These are phyloP conservation scores for Tachina lurida DNA, from an alignment of 2,888 invertebrate species.

Conservation along the genomic window DNA sequence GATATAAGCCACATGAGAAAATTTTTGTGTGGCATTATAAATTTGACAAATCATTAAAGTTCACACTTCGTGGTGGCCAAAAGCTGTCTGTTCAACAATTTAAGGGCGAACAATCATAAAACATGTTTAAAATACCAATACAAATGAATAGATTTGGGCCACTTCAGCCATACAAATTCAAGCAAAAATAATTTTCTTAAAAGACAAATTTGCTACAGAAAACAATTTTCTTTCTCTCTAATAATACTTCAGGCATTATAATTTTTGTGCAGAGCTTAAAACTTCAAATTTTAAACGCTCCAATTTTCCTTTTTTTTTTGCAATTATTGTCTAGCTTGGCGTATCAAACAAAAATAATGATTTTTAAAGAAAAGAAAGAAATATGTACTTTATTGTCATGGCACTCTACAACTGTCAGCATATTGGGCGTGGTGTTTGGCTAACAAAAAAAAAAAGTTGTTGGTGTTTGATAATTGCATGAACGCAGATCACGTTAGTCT, in stretches of 20 bases:
- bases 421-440: slow-evolving; percentile 41
- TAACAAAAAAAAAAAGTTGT: background rate
- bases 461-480: slow-evolving; percentile 52
- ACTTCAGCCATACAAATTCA: no score
- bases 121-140: no score
- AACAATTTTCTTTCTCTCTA: no score
- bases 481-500: slow-evolving; percentile 49
- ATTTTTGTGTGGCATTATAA: slow-evolving; percentile 2
- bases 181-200: no score
- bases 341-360: slow-evolving; percentile 42
- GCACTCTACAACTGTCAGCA: slow-evolving; percentile 15
- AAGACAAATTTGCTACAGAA: no score
- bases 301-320: background rate
- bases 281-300: background rate
- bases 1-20: no score
- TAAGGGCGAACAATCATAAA: slow-evolving; percentile 7
- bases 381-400: background rate
- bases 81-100: slow-evolving; percentile 13
- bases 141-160: no score
- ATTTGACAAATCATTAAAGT: slow-evolving; percentile 20
- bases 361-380: slow-evolving; percentile 8
- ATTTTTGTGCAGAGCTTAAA: background rate
- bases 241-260: background rate
- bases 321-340: background rate
- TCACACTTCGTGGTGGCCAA: slow-evolving; percentile 54